phyloP scores from a whole-genome alignment of 2,797 vertebrate genomes.

The Phalloptychus januarius region DNA sequence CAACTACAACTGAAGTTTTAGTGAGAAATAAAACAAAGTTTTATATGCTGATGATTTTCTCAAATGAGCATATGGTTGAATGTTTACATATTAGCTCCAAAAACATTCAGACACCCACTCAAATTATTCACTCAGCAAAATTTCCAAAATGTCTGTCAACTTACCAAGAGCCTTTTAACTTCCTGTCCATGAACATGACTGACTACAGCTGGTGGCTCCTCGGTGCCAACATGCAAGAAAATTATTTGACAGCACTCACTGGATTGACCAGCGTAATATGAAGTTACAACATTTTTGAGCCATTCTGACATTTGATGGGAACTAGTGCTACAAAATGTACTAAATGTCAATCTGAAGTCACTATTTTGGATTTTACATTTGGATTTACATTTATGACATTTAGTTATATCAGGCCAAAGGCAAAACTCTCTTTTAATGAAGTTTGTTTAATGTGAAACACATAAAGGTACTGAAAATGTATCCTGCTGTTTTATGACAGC shows the following conservation, averaged over 20 bases:
- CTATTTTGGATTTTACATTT: neutral
- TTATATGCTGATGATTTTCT: conserved; percentile 9
- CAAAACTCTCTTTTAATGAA: neutral
- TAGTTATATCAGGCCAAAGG: neutral
- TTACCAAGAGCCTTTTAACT: conserved; percentile 7
- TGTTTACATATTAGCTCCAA: conserved; percentile 10
- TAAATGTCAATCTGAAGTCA: neutral
- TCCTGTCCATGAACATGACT: conserved; percentile 8
- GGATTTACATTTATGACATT: neutral
- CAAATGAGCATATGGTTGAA: conserved; percentile 11
- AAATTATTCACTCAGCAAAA: conserved; percentile 5
- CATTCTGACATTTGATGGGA: neutral
- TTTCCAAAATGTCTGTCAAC: conserved; percentile 5
- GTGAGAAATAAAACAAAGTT: neutral
- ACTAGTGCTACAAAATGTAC: neutral
- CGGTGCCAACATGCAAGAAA: neutral
- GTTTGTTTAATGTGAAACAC: neutral
- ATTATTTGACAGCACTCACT: neutral
- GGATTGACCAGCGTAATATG: neutral
- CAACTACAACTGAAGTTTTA: neutral
- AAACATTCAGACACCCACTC: conserved; percentile 12
- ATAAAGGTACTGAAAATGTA: neutral
- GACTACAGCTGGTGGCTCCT: conserved; percentile 1
- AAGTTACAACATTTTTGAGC: neutral
- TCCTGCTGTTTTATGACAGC: neutral